Evolutionary conservation across 1,140 invertebrate genomes (phyloP).

Genomic region (Hylaeus anthracinus): DNA sequence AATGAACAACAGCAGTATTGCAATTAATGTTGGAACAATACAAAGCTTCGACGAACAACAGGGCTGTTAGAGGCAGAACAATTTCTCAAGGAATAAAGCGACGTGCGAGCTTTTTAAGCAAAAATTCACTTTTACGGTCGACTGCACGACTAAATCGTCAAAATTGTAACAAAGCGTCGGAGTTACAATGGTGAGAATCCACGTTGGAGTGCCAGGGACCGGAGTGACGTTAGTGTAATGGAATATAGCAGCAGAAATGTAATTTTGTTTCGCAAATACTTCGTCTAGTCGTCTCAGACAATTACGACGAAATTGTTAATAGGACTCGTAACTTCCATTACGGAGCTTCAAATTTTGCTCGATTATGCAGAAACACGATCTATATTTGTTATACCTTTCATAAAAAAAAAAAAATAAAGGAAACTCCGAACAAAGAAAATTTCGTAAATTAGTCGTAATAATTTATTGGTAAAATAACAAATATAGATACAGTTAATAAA

Average conservation of each 20-base stretch:
- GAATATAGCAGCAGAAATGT: constrained; percentile 43
- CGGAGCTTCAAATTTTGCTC: not conserved
- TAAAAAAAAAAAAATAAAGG: no score
- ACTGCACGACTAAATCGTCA: constrained; percentile 41
- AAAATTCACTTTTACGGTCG: constrained; percentile 24
- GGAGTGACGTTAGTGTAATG: constrained; percentile 42
- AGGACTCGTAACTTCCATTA: constrained; percentile 49
- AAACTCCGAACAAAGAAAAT: no score
- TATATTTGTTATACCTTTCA: no score
- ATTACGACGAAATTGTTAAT: constrained; percentile 62
- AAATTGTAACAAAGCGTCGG: constrained; percentile 30
- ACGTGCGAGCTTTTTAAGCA: constrained; percentile 3
- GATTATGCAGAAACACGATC: no score
- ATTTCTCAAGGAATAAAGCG: constrained; percentile 11
- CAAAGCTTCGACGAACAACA: not conserved
- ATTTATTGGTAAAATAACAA: no score
- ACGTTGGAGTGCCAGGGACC: not conserved
- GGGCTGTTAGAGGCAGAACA: not conserved
- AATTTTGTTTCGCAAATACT: constrained; percentile 58
- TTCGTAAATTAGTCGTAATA: no score
- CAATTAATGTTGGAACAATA: not conserved
- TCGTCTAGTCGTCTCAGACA: constrained; percentile 44
- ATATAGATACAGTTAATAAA: no score
- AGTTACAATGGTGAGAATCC: constrained; percentile 32
- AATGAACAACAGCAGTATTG: not conserved